Base-by-base conservation (phyloP, 2,888 invertebrate species). In the Trichopoda pennipes region DNA sequence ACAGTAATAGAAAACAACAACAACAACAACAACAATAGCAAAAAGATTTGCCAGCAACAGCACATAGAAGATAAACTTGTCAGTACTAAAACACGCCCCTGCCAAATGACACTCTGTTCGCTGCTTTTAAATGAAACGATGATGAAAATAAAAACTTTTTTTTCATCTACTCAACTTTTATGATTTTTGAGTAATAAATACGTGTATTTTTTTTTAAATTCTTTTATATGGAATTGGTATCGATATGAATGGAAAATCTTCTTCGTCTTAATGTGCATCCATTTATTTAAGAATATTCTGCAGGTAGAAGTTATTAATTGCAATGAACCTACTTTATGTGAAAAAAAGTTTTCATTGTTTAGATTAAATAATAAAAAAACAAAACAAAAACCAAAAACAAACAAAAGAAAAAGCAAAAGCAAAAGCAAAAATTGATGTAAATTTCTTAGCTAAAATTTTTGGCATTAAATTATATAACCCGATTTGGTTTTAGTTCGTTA, bases 71-170 rank as follows among this genome's bases (percentile, higher is more conserved):
- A 77, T 58, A 42, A 82, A 69, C 3, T 49, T 82, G 70, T 68
- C 82, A 76, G 49, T 49, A 75, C 44, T 72, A 82, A 75, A 82
- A 82, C 82, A 82, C 82, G 82, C 82, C 82, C 79, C 82, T 68
- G 72, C 75, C 75, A 82, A 79, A 79, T 82, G 72, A 68, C 82
- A 72, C 78, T 61, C 69, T 38, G 17, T 44, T 38, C 12, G 14
- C 9, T 35, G 16, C 47, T 63, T 47, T n/a, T 17, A 56, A 49
- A 12, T 42, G 14, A 42, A 47, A 53, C 10, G 12, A 44, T 53
- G 44, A 58, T 58, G 19, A 75, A 75, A 16, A 44, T 44, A 16
- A 16, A 44, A 44, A 12, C 42, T 44, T 44, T 6, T 56, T 6
- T 53, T 53, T 69, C 32, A 19, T 38, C 14, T 42, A 1, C 14